Evolutionary conservation across 2,888 invertebrate species (phyloP), one percentile per base, ranked within the genome.

Genomic region (Patella pellucida): DNA sequence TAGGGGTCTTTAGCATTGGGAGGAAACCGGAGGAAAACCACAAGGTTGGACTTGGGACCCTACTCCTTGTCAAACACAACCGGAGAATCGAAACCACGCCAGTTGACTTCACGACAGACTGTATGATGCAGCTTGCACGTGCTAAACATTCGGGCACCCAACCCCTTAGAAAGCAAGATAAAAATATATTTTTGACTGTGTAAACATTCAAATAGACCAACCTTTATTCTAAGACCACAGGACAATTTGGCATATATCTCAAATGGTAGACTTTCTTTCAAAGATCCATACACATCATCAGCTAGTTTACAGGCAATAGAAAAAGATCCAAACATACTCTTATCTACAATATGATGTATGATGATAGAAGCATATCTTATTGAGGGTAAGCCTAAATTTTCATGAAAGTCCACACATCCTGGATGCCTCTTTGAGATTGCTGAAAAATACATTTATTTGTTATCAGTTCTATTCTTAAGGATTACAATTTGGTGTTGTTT

Each of bases 331-430:
- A 72, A 51, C 31, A 62, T 62, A n/a, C 62, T 56, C 31, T 50
- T 62, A 19, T 72, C 62, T 41, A 72, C 62, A 15, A 62, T 50
- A 11, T 67, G 67, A 50, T 72, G 72, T 15, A 72, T 16, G n/a
- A 67, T 41, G 19, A 62, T 62, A 50, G 67, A 16, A 62, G 62
- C 31, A 51, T 62, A 50, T 4, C 72, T 56, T 12, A 62, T 50
- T 19, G 56, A n/a, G 7, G 62, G 62, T 16, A 62, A 16, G 3
- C 23, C 23, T 9, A 62, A 19, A 62, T 62, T 23, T 11, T 62
- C 62, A 11, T 19, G 14, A 23, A 62, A 12, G 12, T 62, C 23
- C 2, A 62, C 62, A 23, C 19, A 11, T 12, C 23, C 62, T 0
- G 62, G 19, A 62, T 62, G 62, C 23, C 62, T 62, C 23, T 62